phyloP scores from a whole-genome alignment of 2,888 invertebrate genomes.

The Drosophila siamana region DNA sequence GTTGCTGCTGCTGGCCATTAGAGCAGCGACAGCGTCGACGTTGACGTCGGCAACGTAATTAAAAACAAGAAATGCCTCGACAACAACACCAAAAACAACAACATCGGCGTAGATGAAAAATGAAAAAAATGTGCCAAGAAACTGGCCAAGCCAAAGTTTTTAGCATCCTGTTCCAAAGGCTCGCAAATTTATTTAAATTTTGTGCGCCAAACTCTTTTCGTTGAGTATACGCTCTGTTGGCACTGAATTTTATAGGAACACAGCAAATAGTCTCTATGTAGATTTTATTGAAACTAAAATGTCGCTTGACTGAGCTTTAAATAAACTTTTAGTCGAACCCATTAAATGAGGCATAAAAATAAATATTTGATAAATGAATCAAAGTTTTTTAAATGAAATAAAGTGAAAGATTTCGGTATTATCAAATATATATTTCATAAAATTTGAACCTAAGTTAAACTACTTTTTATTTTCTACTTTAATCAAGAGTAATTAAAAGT shows the following conservation, averaged over 20 bases:
- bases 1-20: conserved; percentile 58
- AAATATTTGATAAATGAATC: no score
- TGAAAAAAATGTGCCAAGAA: conserved; percentile 71
- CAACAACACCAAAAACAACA: conserved; percentile 29
- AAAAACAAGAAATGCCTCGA: conserved; percentile 71
- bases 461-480: not conserved
- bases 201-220: conserved; percentile 58
- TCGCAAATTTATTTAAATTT: conserved; percentile 72
- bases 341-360: no score
- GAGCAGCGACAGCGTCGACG: conserved; percentile 51
- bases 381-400: no score
- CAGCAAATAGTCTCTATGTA: no score
- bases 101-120: conserved; percentile 28
- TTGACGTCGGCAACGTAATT: conserved; percentile 69
- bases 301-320: no score
- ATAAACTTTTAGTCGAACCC: no score
- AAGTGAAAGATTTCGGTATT: no score
- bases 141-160: conserved; percentile 38
- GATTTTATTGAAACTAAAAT: no score
- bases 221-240: not conserved
- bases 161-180: conserved; percentile 20
- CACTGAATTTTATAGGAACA: not conserved
- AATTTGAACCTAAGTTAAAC: no score
- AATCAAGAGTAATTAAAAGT: not conserved
- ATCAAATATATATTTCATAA: no score